Base-by-base conservation (phyloP, 2,888 invertebrate genomes). In the Noctua pronuba region DNA sequence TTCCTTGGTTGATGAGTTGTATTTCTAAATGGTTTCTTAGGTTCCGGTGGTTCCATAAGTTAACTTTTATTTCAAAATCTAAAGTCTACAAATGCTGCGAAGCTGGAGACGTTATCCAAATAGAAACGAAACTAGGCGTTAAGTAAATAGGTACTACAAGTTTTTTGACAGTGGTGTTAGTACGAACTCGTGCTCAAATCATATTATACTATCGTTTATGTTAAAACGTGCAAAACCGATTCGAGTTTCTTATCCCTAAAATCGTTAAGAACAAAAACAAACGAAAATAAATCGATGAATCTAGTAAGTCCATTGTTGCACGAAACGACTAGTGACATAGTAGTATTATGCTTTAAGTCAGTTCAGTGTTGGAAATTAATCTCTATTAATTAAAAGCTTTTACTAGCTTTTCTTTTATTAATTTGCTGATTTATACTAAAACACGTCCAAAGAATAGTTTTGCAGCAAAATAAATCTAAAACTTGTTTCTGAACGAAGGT, bases 401-500 rank as follows among this genome's bases (percentile, higher is more conserved):
- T 21, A 0, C 8, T 18, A 31, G 31, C 0, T 31, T 35, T 31
- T 11, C 7, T 21, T 10, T 21, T 28, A 18, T n/a, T 31, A 16
- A 4, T 41, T 41, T 1, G 0, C 7, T 13, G 1, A 49, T 49
- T 24, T 31, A 0, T 21, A 70, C 1, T 18, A 21, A 38, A 3
- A 21, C 4, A 72, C 10, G 0, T 28, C n/a, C 0, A 44, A 52
- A 31, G 10, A 38, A 46, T 38, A 13, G 10, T 31, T 18, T 18
- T 2, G 52, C 13, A 28, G 24, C 8, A 44, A 2, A 52, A 8
- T 16, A 52, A 62, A 60, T 10, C 13, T 62, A 10, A 44, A 44
- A 21, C 2, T 38, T 72, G 76, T 91, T 90, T 91, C 85, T 72
- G 88, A 89, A 90, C 90, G 88, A 88, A 88, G 76, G 79, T 86